Evolutionary conservation across 2,113 vertebrate species (phyloP).

Genomic region (Hystrix cristata): DNA sequence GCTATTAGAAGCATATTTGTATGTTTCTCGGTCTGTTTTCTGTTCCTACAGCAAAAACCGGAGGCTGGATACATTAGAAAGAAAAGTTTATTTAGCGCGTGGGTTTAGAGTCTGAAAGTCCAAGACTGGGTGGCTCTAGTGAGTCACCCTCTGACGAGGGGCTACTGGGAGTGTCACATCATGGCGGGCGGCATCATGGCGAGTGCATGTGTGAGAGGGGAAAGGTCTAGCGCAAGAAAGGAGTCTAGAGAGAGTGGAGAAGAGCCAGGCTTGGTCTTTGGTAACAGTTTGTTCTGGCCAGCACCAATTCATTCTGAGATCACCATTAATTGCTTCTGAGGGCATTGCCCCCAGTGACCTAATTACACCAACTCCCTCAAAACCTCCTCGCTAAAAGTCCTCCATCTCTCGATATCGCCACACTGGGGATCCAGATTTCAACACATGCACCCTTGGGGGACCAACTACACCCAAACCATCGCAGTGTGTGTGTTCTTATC

Average conservation of each 20-base stretch:
- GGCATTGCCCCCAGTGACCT: not conserved
- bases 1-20: not conserved
- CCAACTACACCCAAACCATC: not conserved
- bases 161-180: not conserved
- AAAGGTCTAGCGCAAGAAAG: fast-evolving
- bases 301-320: no score
- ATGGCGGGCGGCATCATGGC: not conserved
- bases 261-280: no score
- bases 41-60: not conserved
- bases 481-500: not conserved
- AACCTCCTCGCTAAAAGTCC: not conserved
- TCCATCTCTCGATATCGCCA: not conserved
- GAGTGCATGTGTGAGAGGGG: not conserved
- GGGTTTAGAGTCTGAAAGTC: not conserved
- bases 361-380: no score
- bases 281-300: not conserved
- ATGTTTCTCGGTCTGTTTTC: not conserved
- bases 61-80: not conserved
- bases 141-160: not conserved
- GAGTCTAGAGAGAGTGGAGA: not conserved
- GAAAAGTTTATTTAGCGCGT: not conserved
- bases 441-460: no score
- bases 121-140: not conserved
- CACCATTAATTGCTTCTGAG: not conserved
- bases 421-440: not conserved